These are phyloP conservation scores for Portevinia maculata DNA, from an alignment of 2,888 invertebrate genomes.

Conservation along the genomic window DNA sequence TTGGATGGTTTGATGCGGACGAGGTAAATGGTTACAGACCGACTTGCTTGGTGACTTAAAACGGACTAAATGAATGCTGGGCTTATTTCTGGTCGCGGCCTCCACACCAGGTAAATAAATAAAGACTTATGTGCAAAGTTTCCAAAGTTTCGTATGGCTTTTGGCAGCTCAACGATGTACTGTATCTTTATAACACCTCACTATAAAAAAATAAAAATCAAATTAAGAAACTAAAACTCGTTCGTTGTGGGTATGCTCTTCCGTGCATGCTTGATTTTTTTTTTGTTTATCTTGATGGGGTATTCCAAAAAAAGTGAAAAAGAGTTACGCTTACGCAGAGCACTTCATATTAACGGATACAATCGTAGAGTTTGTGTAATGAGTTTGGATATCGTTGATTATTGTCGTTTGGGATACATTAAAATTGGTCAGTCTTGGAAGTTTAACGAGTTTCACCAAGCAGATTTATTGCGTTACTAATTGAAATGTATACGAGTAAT, in stretches of 20 bases:
- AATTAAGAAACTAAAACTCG: constrained; percentile 56
- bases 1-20: constrained; percentile 28
- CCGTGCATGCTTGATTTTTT: constrained; percentile 41
- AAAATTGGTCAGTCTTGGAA: no score
- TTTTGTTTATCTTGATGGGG: constrained; percentile 28
- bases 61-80: constrained; percentile 69
- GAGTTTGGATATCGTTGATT: constrained; percentile 6
- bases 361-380: constrained; percentile 28
- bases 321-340: constrained; percentile 32
- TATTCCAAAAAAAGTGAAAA: constrained; percentile 20
- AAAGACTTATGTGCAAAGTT: constrained; percentile 69
- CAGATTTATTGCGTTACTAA: not conserved
- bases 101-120: constrained; percentile 58
- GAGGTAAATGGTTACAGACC: constrained; percentile 55
- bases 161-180: constrained; percentile 60
- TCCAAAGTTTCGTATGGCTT: constrained; percentile 71
- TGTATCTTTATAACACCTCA: constrained; percentile 62
- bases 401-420: not conserved
- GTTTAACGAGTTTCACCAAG: not conserved
- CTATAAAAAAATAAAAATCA: constrained; percentile 24
- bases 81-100: constrained; percentile 67
- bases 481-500: not conserved
- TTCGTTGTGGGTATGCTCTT: constrained; percentile 53
- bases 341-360: constrained; percentile 37
- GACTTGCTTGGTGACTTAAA: constrained; percentile 73